Evolutionary conservation across 2,888 invertebrate genomes (phyloP).

Genomic region (Blera fallax): DNA sequence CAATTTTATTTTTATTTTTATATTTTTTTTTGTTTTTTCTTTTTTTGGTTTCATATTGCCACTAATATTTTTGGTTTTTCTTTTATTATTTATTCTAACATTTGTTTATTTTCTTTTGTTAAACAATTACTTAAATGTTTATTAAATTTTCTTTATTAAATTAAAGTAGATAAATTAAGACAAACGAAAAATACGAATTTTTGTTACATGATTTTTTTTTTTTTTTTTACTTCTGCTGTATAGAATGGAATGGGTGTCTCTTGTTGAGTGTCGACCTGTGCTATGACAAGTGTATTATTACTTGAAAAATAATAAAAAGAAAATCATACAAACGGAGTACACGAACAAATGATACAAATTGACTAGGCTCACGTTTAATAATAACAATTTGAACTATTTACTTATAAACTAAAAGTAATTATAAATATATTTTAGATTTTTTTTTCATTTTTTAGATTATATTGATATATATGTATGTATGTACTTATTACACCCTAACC

Average conservation of each 20-base stretch:
- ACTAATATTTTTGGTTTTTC: conserved; percentile 41
- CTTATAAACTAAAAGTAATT: conserved; percentile 26
- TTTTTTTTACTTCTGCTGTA: neutral
- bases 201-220: too few species aligned
- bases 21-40: too few species aligned
- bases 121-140: conserved; percentile 10
- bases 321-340: conserved; percentile 1
- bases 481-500: conserved; percentile 2
- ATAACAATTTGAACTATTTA: conserved; percentile 51
- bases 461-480: neutral
- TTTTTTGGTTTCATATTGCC: conserved; percentile 53
- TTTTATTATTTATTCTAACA: conserved; percentile 34
- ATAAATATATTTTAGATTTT: neutral
- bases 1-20: conserved; percentile 19
- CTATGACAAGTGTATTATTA: neutral
- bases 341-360: conserved; percentile 48
- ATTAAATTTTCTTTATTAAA: neutral
- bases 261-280: neutral
- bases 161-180: neutral
- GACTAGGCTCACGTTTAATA: conserved; percentile 42
- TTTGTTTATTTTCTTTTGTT: conserved; percentile 11
- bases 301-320: neutral
- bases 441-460: neutral
- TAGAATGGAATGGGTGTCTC: neutral
- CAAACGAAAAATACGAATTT: too few species aligned